Base-by-base conservation (phyloP, 2,113 vertebrate species). In the Aptenodytes patagonicus region DNA sequence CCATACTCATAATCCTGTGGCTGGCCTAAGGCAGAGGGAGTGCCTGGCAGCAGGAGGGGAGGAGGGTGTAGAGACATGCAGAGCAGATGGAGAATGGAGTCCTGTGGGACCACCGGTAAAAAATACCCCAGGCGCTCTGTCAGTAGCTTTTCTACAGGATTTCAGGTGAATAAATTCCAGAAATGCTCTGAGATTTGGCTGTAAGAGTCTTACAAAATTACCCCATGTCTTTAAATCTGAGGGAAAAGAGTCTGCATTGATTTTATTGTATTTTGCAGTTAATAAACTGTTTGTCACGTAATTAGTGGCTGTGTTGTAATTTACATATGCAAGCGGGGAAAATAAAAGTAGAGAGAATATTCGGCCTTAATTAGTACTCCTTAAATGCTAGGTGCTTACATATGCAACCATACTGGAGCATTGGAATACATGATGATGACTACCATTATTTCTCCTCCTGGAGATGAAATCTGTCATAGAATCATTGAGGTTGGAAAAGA, bases 261-360 rank as follows among this genome's bases (percentile, higher is more conserved):
- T 86, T 85, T 94, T 66, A 83, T 46, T 81, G 26, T 47, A 40
- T 90, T 88, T 95, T 94, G 60, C 7, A 40, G 62, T 65, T 94
- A 73, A 86, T 80, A 77, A 40, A 62, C 16, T 80, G 7, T 11
- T 49, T 65, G 84, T 32, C 70, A 52, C 46, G 70, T 46, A 80
- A 88, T 87, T 70, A 88, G 47, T 44, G 11, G 1, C 47, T 70
- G 58, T 61, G 29, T 61, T 87, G 12, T 70, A 97, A 85, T 66
- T 32, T 36, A 64, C 26, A 4, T 44, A 51, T 42, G 51, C 89
- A 94, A 94, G 51, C 29, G 82, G 87, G 82, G 21, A 90, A 95
- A 94, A 95, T 94, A 85, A 93, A 95, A 88, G 21, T 8, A 70
- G 89, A 82, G 40, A 92, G 55, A 78, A 70, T 80, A 91, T 83